Evolutionary conservation across 2,888 invertebrate species (phyloP), one percentile per base, ranked within the genome.

Genomic region (Dorcus parallelipipedus): DNA sequence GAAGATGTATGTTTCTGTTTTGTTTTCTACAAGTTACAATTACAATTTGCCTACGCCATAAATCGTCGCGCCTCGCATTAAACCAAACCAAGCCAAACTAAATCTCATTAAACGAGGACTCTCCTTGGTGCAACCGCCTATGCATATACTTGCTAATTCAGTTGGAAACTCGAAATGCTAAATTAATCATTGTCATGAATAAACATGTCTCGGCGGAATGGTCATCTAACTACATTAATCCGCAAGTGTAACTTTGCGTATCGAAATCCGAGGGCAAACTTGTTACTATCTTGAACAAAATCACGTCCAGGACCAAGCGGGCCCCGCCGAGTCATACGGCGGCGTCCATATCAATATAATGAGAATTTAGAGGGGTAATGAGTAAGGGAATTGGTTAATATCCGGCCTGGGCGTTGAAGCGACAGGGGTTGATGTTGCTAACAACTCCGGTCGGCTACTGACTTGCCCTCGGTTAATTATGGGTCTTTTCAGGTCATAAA

Each of bases 341-440:
- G 9, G 58, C 58, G 45, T 55, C 58, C 59, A 53, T 64, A 64
- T 65, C 65, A 62, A 53, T 62, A 61, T 65, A 63, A 64, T 58
- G 61, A 61, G 56, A 58, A 57, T 59, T 61, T 62, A 52, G 61
- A 39, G 50, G 59, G 61, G 62, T 66, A 68, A 68, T 64, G 67
- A 67, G 67, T 60, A 67, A 69, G 69, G 69, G 71, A 70, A 72
- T 72, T 68, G 69, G 70, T 72, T 73, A 73, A 73, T 73, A 73
- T 72, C 73, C 73, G 73, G 70, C 63, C 64, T 61, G 65, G 66
- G 68, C 65, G 68, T 67, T 68, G 67, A 66, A 69, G 66, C 69
- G 70, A 69, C 69, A 67, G 67, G 70, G 70, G 69, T 64, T 67
- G 68, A 64, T 64, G 63, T 62, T 68, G 64, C 68, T 70, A 69